A percentile compares a stretch with the other conserved stretches of the same genome.
Evolutionary conservation across 2,113 vertebrate genomes (phyloP).

Genomic region (Clarias macrocephalus): DNA sequence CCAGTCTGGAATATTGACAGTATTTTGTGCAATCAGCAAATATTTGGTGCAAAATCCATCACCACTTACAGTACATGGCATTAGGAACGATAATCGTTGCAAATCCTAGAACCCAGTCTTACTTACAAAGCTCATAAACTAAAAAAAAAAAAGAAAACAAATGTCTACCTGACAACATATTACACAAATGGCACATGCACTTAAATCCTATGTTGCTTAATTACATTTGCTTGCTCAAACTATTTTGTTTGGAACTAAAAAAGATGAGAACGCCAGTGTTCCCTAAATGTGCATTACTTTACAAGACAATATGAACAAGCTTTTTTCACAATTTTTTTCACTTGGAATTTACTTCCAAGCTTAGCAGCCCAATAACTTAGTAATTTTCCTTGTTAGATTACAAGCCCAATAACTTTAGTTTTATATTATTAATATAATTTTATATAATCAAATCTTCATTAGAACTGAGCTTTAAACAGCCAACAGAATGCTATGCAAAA

Average conservation of each 20-base stretch:
- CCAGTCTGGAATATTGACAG: not conserved
- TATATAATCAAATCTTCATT: not conserved
- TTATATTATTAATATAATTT: not conserved
- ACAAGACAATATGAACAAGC: not conserved
- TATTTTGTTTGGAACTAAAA: not conserved
- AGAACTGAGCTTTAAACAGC: not conserved
- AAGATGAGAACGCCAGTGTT: not conserved
- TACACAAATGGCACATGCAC: not conserved
- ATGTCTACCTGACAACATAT: not conserved
- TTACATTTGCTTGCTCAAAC: not conserved
- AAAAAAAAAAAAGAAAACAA: not conserved
- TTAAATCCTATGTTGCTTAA: not conserved
- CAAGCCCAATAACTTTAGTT: not conserved
- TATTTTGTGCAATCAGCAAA: slow-evolving; percentile 1
- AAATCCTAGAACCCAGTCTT: not conserved
- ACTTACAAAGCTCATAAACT: not conserved
- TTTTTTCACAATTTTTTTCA: not conserved
- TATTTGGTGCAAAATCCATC: not conserved
- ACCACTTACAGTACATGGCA: not conserved
- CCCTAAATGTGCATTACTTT: not conserved
- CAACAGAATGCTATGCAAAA: not conserved
- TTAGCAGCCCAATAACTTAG: not conserved
- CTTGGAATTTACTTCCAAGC: not conserved
- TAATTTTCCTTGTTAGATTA: not conserved
- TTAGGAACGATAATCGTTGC: not conserved